phyloP scores from a whole-genome alignment of 1,140 invertebrate genomes.

The Cecropterus lyciades region DNA sequence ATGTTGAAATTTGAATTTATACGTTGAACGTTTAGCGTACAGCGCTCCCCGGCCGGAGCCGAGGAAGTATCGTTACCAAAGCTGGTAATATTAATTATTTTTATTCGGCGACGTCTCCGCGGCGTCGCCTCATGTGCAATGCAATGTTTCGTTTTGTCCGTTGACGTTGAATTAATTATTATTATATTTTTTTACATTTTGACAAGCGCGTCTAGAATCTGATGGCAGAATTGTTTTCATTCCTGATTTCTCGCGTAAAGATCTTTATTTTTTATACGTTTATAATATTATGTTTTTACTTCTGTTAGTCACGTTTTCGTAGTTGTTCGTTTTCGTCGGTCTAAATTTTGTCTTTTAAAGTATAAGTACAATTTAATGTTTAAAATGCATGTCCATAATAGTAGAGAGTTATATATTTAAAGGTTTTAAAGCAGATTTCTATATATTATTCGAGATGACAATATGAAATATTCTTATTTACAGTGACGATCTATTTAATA shows the following conservation, averaged over 20 bases:
- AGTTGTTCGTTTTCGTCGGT: conserved; percentile 65
- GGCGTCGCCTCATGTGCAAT: conserved; percentile 42
- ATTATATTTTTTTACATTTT: conserved; percentile 42
- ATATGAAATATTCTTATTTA: conserved; percentile 81
- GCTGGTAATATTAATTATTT: conserved; percentile 41
- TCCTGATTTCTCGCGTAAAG: conserved; percentile 77
- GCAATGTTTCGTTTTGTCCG: conserved; percentile 41
- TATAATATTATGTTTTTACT: conserved; percentile 60
- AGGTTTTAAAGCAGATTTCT: conserved; percentile 79
- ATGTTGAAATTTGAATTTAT: conserved; percentile 47
- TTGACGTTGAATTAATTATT: conserved; percentile 38
- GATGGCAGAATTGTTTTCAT: conserved; percentile 61
- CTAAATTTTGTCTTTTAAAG: conserved; percentile 70
- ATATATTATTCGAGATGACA: conserved; percentile 80
- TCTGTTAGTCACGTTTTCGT: conserved; percentile 51
- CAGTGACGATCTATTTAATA: conserved; percentile 59
- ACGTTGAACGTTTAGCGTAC: conserved; percentile 10
- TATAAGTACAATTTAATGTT: conserved; percentile 78
- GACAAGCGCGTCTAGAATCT: conserved; percentile 44
- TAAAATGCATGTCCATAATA: conserved; percentile 78
- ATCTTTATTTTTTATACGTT: conserved; percentile 84
- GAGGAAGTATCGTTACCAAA: conserved; percentile 56
- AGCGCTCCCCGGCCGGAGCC: not conserved
- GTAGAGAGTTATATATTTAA: conserved; percentile 77
- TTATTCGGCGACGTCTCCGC: conserved; percentile 5